Conservation (phyloP, 1,140 invertebrate species). For the Drosophila ogumai region DNA sequence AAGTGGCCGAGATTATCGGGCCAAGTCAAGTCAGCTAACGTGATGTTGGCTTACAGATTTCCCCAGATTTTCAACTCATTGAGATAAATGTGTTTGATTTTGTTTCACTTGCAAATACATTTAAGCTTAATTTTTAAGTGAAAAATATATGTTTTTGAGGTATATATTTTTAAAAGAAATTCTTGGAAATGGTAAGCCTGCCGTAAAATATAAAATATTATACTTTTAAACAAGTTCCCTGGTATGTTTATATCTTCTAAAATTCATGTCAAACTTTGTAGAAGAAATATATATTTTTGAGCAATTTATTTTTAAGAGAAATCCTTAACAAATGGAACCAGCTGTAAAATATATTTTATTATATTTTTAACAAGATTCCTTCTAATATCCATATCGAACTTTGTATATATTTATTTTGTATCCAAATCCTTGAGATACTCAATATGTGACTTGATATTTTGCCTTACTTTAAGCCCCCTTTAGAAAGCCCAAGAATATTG, state of each 20-base stretch:
- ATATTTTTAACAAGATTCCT: neutral
- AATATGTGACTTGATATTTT: neutral
- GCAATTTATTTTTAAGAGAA: neutral
- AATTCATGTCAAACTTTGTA: no score
- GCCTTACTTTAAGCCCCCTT: neutral
- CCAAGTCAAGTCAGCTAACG: conserved; percentile 4
- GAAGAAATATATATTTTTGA: no score
- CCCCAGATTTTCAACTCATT: neutral
- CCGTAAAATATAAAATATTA: neutral
- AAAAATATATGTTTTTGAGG: no score
- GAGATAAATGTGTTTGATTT: conserved; percentile 7
- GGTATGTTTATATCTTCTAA: neutral
- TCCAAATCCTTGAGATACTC: neutral
- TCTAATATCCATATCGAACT: neutral
- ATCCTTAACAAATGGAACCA: accelerated
- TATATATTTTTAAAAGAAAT: neutral
- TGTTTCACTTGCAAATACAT: neutral
- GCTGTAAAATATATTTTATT: neutral
- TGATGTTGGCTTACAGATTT: conserved; percentile 1
- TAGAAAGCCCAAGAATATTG: neutral
- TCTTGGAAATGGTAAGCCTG: no score
- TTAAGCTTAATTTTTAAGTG: neutral
- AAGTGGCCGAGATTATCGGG: conserved; percentile 37
- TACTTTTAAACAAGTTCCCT: neutral
- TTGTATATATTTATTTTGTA: neutral